Conservation (phyloP, 2,888 invertebrate genomes). For the Thecophora atra region DNA sequence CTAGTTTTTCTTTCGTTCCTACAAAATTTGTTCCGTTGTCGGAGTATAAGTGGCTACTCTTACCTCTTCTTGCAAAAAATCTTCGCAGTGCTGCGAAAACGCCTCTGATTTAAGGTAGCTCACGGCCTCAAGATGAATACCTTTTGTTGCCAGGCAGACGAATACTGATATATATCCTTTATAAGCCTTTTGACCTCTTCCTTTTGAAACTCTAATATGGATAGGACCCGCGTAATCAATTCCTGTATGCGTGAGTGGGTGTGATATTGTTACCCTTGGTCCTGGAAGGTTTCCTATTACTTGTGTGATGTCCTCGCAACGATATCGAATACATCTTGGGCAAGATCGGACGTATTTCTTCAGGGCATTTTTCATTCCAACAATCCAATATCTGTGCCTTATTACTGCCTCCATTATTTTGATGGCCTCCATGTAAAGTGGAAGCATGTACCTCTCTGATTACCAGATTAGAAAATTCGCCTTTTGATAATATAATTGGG, state of each 20-base stretch:
- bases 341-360: no score
- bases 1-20: neutral
- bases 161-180: slow-evolving; percentile 41
- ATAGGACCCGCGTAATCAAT: slow-evolving; percentile 2
- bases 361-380: no score
- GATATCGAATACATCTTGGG: no score
- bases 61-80: slow-evolving; percentile 34
- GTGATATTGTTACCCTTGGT: neutral
- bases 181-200: slow-evolving; percentile 6
- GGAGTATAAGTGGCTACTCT: neutral
- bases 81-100: slow-evolving; percentile 36
- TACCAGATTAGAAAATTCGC: no score
- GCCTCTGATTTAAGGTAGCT: slow-evolving; percentile 36
- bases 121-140: slow-evolving; percentile 37
- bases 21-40: neutral
- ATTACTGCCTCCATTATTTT: no score
- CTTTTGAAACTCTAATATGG: neutral
- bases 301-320: no score
- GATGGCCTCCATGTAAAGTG: no score
- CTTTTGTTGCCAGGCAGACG: slow-evolving; percentile 39
- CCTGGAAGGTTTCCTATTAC: neutral
- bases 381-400: no score
- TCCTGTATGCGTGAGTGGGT: neutral
- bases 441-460: no score
- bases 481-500: no score